Evolutionary conservation across 2,888 invertebrate species (phyloP), one percentile per base, ranked within the genome.

Genomic region (Orchesellides sinensis): DNA sequence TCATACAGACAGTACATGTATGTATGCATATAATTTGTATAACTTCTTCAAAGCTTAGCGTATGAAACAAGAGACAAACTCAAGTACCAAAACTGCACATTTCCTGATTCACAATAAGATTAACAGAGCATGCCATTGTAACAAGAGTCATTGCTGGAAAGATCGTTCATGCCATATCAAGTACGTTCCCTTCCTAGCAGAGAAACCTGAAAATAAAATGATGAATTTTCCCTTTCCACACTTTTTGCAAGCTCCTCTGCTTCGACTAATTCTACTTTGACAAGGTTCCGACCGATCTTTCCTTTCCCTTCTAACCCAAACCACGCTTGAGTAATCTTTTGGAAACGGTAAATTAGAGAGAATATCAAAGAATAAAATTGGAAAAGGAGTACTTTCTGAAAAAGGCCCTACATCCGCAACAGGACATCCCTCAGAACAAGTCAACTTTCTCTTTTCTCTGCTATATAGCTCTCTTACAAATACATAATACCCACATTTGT

Each of bases 181-280:
- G 21, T 29, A 21, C 25, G 19, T 40, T 66, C 45, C n/a, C n/a
- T n/a, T n/a, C n/a, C n/a, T n/a, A n/a, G 45, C 10, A 23, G 68
- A 23, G 21, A 29, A 49, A 25, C 29, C 23, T 40, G 45, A 10
- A 47, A 66, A 23, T 2, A 66, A 66, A 21, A 68, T 68, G 68
- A 49, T 68, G 68, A 68, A 68, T 68, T 68, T 68, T 66, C 68
- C 17, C 27, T 25, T 59, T n/a, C 35, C 35, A n/a, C n/a, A n/a
- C n/a, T n/a, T n/a, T n/a, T n/a, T n/a, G n/a, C 35, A 63, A 17
- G 12, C 19, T 10, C 35, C 2, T n/a, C 21, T 6, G n/a, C n/a
- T n/a, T n/a, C n/a, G 25, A 63, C 35, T 32, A 29, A 29, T 27
- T 61, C 61, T 17, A 17, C 14, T 17, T 32, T 12, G 1, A 23